Evolutionary conservation across 2,888 invertebrate species (phyloP), one percentile per base, ranked within the genome.

Genomic region (Sinodicranocentrus sp.): DNA sequence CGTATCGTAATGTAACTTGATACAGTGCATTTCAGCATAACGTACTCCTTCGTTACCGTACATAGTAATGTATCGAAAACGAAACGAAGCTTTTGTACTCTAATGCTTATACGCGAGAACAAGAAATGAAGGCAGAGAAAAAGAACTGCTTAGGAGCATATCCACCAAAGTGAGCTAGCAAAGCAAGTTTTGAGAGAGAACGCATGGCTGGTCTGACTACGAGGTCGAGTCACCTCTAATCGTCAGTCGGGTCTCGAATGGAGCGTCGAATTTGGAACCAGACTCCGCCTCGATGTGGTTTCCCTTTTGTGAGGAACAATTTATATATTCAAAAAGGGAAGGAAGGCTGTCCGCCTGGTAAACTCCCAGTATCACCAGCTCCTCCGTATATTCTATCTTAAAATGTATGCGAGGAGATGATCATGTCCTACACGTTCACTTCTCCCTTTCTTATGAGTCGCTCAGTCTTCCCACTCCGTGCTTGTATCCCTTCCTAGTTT

Each of bases 201-300:
- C 86, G 86, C 86, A 86, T 86, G 86, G 88, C 86, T 85, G 86
- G 84, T 86, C 84, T 86, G 76, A 84, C 82, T 79, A 80, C 85
- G 85, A 87, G 87, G 86, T 87, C 88, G 87, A 85, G 88, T 85
- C 87, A 87, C 85, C 84, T 88, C 87, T 86, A 88, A 87, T 88
- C 88, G 86, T 84, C 85, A 84, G 84, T 85, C 85, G 88, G 84
- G 87, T 87, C 87, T 88, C 86, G 86, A 88, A 86, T 87, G 79
- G 86, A 85, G 84, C 83, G 87, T 87, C 85, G 85, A 87, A 87
- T 84, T 87, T 84, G 84, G 78, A 84, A 67, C 52, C 65, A 87
- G 78, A 82, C 87, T 85, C 87, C 87, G 72, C 87, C 86, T 80
- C 83, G 63, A 71, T 72, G 76, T 84, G 80, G 84, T 84, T 84